Conservation (phyloP, 2,113 vertebrate genomes). For the Mustelus asterias region DNA sequence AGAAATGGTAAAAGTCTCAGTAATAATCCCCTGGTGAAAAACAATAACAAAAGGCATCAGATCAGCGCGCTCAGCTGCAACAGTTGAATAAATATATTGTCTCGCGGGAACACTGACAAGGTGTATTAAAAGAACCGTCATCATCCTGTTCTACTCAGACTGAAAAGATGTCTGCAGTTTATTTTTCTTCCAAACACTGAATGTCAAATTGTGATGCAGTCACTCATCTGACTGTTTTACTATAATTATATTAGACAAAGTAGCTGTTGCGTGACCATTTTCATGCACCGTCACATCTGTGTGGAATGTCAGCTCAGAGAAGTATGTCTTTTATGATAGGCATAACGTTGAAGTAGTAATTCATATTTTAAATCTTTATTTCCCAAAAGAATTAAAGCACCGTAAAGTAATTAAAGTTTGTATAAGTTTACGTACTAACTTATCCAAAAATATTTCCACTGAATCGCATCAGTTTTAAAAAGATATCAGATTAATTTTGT, state of each 20-base stretch:
- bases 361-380: neutral
- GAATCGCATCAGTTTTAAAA: neutral
- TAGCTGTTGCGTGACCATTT: neutral
- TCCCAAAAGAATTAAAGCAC: constrained; percentile 4
- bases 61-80: neutral
- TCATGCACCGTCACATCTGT: neutral
- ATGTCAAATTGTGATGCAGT: neutral
- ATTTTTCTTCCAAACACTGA: neutral
- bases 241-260: neutral
- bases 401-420: neutral
- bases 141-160: neutral
- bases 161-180: neutral
- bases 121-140: neutral
- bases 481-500: neutral
- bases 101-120: neutral
- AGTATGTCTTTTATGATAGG: neutral
- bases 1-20: neutral
- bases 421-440: neutral
- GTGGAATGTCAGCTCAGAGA: neutral
- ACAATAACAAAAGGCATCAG: neutral
- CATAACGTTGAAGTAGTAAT: neutral
- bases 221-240: neutral
- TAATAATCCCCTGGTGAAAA: neutral
- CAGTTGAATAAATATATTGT: constrained; percentile 4
- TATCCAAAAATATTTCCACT: neutral